phyloP scores from a whole-genome alignment of 2,797 vertebrate species.

The Bufotes viridis region DNA sequence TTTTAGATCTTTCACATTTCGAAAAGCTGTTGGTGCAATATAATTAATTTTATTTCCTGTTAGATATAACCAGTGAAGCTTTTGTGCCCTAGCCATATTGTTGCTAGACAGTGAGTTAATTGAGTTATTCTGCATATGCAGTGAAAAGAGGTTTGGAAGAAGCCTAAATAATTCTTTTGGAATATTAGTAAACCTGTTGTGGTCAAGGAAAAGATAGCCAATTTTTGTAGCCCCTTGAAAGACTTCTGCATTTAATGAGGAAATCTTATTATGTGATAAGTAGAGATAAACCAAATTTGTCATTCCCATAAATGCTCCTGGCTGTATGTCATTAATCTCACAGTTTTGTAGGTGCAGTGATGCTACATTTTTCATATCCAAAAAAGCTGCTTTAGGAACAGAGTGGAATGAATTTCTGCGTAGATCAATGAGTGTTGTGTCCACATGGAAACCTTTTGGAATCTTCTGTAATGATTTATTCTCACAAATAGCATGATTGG shows the following conservation, averaged over 20 bases:
- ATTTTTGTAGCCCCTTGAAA: conserved; percentile 83
- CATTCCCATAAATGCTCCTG: conserved; percentile 83
- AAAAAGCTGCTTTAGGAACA: conserved; percentile 81
- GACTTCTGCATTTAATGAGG: conserved; percentile 74
- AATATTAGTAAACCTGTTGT: conserved; percentile 82
- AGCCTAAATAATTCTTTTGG: conserved; percentile 78
- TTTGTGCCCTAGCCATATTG: conserved; percentile 70
- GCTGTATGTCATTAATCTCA: conserved; percentile 76
- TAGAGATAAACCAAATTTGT: conserved; percentile 90
- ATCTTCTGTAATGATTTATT: conserved; percentile 81
- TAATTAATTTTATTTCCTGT: conserved; percentile 77
- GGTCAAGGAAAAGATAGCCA: conserved; percentile 90
- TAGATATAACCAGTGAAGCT: conserved; percentile 84
- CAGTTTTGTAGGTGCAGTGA: conserved; percentile 92
- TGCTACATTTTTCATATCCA: conserved; percentile 76
- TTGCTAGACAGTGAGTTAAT: conserved; percentile 76
- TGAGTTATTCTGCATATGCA: conserved; percentile 87
- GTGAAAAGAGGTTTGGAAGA: conserved; percentile 83
- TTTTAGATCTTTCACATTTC: conserved; percentile 78
- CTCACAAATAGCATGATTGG: conserved; percentile 83
- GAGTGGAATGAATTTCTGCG: conserved; percentile 80
- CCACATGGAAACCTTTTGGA: conserved; percentile 83
- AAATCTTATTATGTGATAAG: conserved; percentile 86
- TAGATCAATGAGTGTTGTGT: conserved; percentile 85
- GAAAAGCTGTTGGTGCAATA: conserved; percentile 75